Evolutionary conservation across 2,113 vertebrate species (phyloP), one percentile per base, ranked within the genome.

Genomic region (Asarcornis scutulata): DNA sequence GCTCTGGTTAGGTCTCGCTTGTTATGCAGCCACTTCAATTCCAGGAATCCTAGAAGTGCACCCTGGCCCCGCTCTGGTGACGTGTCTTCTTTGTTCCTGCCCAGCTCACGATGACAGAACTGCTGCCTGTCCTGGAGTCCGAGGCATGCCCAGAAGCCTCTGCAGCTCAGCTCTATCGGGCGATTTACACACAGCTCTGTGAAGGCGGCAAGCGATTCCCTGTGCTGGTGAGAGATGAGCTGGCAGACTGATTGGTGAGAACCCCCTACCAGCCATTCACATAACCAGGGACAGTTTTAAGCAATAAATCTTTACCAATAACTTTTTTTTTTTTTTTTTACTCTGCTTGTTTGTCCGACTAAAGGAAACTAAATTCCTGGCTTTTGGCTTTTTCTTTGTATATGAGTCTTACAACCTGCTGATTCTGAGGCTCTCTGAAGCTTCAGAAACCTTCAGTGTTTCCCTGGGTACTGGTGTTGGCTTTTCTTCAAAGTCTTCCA

Each of bases 141-240:
- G 26, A 82, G 44, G 31, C 50, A 2, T 77, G 76, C 11, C 46
- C 13, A 0, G 97, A 76, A 63, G 48, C 74, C 9, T 85, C 97
- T 34, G 86, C 72, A 4, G 66, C 95, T 40, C 93, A 77, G 2
- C 95, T 98, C 11, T 98, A 98, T 48, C 98, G 99, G 38, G 98
- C 98, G 2, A 5, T 98, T 3, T 98, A 99, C 95, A 99, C 98
- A 0, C 97, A 98, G 87, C 98, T 99, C 69, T 99, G 98, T 1
- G 98, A 98, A 82, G 98, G 98, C 16, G 98, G 99, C 7, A 44
- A 93, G 60, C 91, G 16, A 5, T 99, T 99, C 96, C 98, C 99
- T 7, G 97, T 98, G 7, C 77, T 99, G 62, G 97, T 99, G 46
- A 96, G 95, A 26, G 99, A 99, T 1, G 97, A 98, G 46, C 97